Evolutionary conservation across 1,140 invertebrate species (phyloP), one percentile per base, ranked within the genome.

Genomic region (Aporrectodea caliginosa): DNA sequence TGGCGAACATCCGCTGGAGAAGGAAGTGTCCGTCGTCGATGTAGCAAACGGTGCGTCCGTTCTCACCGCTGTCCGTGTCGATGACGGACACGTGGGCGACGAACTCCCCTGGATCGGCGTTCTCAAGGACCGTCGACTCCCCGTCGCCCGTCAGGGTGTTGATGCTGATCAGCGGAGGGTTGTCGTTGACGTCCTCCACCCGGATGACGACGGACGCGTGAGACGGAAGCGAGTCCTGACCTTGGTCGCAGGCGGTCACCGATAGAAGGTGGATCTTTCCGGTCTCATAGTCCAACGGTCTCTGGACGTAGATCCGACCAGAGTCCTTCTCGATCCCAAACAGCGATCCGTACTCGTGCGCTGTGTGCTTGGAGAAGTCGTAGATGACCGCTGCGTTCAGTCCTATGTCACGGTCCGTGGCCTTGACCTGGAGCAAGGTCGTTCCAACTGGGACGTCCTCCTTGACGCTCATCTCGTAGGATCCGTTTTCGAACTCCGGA

Each of bases 341-440:
- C 58, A 74, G 69, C 14, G 43, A 31, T 12, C 71, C 73, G n/a
- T 76, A 78, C 31, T 35, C 34, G 32, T 75, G 35, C 30, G 35
- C 6, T 30, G 77, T 78, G 34, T 75, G 72, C 16, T 95, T 94
- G 69, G 91, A 91, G 0, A 97, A 88, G 69, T 90, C 91, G 86
- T 96, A 97, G 16, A 91, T 87, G 33, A 97, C 92, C 82, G 91
- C 91, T 35, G 93, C 93, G 85, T 96, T 96, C 0, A 90, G 84
- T 0, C 92, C 94, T 69, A 92, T 90, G 86, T 97, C 95, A 73
- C 90, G 90, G 86, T 97, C 95, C 2, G 90, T 91, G 2, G 94
- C 94, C 71, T 90, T 87, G 1, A 93, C 92, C 82, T 90, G 90
- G 79, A 73, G 2, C 0, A 97, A 88, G 0, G 90, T 91, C 22